Evolutionary conservation across 2,888 invertebrate genomes (phyloP), one percentile per base, ranked within the genome.

Genomic region (Tigriopus californicus): DNA sequence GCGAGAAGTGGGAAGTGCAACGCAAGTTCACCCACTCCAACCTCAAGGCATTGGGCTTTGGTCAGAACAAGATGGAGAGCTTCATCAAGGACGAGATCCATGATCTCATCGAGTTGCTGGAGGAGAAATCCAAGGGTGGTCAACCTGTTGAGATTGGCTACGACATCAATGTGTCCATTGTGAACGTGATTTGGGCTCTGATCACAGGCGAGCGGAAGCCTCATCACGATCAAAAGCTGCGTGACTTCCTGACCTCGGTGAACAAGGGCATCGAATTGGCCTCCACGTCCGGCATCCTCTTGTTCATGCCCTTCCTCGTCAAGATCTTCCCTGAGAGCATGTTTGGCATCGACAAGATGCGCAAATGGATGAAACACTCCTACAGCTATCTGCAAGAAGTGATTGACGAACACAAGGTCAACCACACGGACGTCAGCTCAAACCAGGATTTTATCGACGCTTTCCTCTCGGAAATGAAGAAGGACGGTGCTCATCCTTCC

Each of bases 361-460:
- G 54, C n/a, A 33, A 54, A 25, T 22, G n/a, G 54, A 40, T 25
- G 41, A 41, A 25, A 10, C 33, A 54, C 11, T 40, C 54, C 41
- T 54, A 33, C 41, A 13, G 40, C 13, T 54, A 54, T 40, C 24
- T 54, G 18, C 18, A 54, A 8, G 8, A 41, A 12, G 41, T 54
- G 13, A 57, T 64, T n/a, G 24, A 24, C 4, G 41, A 63, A 15
- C 62, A 63, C 33, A 46, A 59, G 8, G 52, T 46, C 11, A 44
- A 47, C 1, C 24, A 61, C 46, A 51, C 60, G 6, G 41, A 18
- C 2, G 41, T 51, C 20, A 13, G 4, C 5, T 12, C 51, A 22
- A 61, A 63, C n/a, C 40, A 58, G 12, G 62, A 63, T 46, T 54
- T 62, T 56, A 52, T 64, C 41, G 61, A 64, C 24, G 62, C 64